Percentiles rank a stretch among this genome's conserved stretches.
phyloP scores from a whole-genome alignment of 2,113 vertebrate genomes.

The Peromyscus leucopus region DNA sequence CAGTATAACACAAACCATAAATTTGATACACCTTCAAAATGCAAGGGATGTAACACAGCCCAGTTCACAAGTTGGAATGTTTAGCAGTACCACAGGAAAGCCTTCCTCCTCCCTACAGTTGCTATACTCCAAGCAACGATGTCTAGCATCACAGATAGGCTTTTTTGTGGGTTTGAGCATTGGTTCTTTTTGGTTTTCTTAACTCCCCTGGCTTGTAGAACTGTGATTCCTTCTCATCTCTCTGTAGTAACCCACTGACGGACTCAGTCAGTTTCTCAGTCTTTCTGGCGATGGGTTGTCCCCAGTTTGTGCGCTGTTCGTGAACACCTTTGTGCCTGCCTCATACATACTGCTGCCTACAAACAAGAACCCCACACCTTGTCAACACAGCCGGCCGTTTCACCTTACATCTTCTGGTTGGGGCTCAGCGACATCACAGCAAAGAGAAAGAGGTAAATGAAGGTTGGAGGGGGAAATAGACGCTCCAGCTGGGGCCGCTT shows the following conservation, averaged over 20 bases:
- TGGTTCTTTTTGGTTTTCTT: not conserved
- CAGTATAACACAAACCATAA: not conserved
- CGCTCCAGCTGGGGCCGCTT: not conserved
- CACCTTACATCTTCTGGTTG: not conserved
- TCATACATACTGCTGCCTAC: fast-evolving
- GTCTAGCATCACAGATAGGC: not conserved
- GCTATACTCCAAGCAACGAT: not conserved
- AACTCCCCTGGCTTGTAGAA: not conserved
- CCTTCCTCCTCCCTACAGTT: too few relatives aligned
- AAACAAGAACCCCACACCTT: not conserved
- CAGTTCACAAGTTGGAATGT: not conserved
- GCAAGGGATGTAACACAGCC: not conserved
- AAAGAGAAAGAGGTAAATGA: not conserved
- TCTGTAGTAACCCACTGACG: not conserved
- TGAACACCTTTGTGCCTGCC: not conserved
- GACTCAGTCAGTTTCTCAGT: not conserved
- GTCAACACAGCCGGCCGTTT: not conserved
- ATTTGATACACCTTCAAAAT: not conserved
- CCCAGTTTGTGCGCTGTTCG: not conserved
- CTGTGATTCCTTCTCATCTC: not conserved
- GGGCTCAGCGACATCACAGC: not conserved
- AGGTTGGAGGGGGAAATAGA: not conserved
- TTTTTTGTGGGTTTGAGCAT: constrained; percentile 12
- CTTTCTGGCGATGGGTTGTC: not conserved
- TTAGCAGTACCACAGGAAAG: not conserved